Percentiles rank a stretch among this genome's conserved stretches.
Evolutionary conservation across 2,113 vertebrate species (phyloP).

Genomic region (Tichodroma muraria): DNA sequence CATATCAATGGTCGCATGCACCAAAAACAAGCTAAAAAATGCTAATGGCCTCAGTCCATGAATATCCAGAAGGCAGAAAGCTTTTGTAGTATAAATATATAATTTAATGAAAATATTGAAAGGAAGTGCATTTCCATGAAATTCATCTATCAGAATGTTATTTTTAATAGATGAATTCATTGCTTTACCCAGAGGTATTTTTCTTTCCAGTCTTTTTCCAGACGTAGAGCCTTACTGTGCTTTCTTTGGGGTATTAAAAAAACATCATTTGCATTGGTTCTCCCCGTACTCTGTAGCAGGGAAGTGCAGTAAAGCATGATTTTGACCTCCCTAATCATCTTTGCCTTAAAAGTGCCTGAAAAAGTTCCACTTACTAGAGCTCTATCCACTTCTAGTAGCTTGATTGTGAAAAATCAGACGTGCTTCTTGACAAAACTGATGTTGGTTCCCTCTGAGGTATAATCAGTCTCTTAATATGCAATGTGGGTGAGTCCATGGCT

Average conservation of each 20-base stretch:
- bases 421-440: background rate
- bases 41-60: conserved; percentile 11
- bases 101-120: conserved; percentile 46
- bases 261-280: background rate
- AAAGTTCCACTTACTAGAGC: background rate
- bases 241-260: background rate
- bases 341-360: background rate
- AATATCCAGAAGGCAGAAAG: conserved; percentile 36
- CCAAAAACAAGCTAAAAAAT: conserved; percentile 35
- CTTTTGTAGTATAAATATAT: conserved; percentile 43
- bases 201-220: background rate
- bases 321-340: background rate
- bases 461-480: background rate
- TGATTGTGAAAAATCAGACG: background rate
- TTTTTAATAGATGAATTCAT: conserved; percentile 38
- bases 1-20: background rate
- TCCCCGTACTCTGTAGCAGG: background rate
- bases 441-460: background rate
- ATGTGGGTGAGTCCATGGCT: background rate
- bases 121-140: conserved; percentile 19
- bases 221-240: background rate
- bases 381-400: background rate
- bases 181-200: background rate
- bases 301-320: background rate
- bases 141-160: conserved; percentile 15